These are phyloP conservation scores for Antedon mediterranea DNA, from an alignment of 53 echinoderm and acorn worm species.

Conservation along the genomic window DNA sequence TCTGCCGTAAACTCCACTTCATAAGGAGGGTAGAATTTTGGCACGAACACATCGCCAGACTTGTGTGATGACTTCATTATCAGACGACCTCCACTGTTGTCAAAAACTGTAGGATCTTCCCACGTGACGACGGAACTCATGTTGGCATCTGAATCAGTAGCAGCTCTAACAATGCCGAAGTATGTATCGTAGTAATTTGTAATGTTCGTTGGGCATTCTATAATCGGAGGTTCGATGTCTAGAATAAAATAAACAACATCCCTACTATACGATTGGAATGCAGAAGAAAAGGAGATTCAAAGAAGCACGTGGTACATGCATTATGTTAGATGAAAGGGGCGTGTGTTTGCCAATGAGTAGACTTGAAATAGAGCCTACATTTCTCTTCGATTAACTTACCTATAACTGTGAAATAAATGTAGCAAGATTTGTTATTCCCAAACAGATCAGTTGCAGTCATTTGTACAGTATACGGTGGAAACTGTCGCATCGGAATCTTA, in stretches of 20 bases:
- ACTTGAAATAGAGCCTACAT: no score
- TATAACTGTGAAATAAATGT: not conserved
- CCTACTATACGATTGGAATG: no score
- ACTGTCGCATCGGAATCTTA: not conserved
- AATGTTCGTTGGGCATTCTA: not conserved
- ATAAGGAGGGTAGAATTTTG: not conserved
- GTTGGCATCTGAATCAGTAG: not conserved
- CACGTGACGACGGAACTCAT: not conserved
- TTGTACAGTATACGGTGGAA: not conserved
- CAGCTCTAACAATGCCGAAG: not conserved
- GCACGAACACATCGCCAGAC: not conserved
- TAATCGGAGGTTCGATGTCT: not conserved
- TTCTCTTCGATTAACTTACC: no score
- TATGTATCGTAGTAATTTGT: not conserved
- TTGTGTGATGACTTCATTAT: not conserved
- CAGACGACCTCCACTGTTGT: not conserved
- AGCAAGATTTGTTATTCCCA: not conserved
- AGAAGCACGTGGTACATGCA: no score
- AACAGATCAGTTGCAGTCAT: not conserved
- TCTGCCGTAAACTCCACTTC: not conserved
- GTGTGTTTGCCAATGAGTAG: no score
- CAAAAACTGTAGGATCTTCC: not conserved
- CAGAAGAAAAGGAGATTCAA: no score
- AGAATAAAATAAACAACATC: no score
- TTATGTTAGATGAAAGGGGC: no score